Evolutionary conservation across 1,140 invertebrate species (phyloP).

Genomic region (Diploscapter pachys): DNA sequence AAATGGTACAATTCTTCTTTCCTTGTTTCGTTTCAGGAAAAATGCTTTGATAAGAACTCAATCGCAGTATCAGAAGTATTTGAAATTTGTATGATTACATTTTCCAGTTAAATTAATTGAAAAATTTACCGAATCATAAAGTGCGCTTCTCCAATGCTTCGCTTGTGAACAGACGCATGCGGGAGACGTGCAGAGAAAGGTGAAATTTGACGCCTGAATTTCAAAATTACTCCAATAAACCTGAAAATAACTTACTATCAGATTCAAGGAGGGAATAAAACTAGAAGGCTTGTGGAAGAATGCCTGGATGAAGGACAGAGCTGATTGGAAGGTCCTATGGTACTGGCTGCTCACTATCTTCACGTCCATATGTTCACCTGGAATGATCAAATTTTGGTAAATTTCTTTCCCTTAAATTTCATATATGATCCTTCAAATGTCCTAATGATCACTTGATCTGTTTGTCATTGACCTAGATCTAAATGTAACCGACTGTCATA

Average conservation of each 20-base stretch:
- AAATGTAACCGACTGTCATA: too few species aligned
- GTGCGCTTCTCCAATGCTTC: neutral
- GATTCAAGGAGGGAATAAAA: conserved; percentile 22
- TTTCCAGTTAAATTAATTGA: conserved; percentile 9
- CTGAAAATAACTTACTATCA: neutral
- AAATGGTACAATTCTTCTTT: neutral
- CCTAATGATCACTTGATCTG: too few species aligned
- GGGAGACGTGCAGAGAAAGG: neutral
- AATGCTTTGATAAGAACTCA: neutral
- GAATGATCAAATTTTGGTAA: neutral
- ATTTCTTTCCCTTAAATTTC: conserved; percentile 12
- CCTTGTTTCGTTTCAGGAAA: neutral
- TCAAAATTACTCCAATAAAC: neutral
- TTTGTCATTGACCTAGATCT: too few species aligned
- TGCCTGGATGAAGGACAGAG: conserved; percentile 5
- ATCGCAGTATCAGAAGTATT: neutral
- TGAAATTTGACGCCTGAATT: neutral
- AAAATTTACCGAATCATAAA: conserved; percentile 4
- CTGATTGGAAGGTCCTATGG: conserved; percentile 31
- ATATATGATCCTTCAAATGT: too few species aligned
- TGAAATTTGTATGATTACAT: neutral
- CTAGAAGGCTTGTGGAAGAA: neutral
- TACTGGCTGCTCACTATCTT: conserved; percentile 10
- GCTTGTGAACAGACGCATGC: conserved; percentile 1
- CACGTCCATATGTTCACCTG: neutral